Base-by-base conservation (phyloP, 2,113 vertebrate genomes). In the Ceyx margarethae region DNA sequence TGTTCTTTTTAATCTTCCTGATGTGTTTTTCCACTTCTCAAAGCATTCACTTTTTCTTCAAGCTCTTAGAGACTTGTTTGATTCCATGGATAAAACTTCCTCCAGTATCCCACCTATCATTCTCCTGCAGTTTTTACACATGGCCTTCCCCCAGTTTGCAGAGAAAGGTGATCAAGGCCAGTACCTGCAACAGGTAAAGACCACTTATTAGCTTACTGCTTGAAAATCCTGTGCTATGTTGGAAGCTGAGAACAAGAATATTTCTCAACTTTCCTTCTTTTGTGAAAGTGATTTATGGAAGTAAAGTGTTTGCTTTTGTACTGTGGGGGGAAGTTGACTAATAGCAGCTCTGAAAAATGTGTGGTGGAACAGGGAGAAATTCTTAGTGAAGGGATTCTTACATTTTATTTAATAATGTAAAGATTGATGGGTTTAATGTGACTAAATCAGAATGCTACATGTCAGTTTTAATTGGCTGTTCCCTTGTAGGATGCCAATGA, bases 101-200 rank as follows among this genome's bases (percentile, higher is more conserved):
- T 99, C 99, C 94, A 99, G 99, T 98, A 99, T 99, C 92, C 99
- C 99, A 45, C 99, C 99, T 75, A 99, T 99, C 94, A 99, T 99
- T 96, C 97, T 99, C 77, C 98, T 99, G 97, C 99, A 99, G 94
- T 99, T 99, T 96, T 98, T 99, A 95, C 99, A 99, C 91, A 99
- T 99, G 99, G 99, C 99, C 97, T 99, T 99, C 95, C 99, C 99
- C 83, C 99, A 99, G 97, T 99, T 99, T 96, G 99, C 99, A 48
- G 99, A 99, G 96, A 99, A 99, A 90, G 99, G 99, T 0, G 99
- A 99, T 64, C 99, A 99, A 98, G 99, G 99, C 72, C 99, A 99
- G 69, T 99, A 99, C 95, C 98, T 99, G 72, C 99, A 99, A 81
- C 99, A 99, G 98, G 99, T 99, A 96, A 97, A 89, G 28, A 77